phyloP scores from a whole-genome alignment of 2,113 vertebrate species.

The Epinephelus cyanopodus region DNA sequence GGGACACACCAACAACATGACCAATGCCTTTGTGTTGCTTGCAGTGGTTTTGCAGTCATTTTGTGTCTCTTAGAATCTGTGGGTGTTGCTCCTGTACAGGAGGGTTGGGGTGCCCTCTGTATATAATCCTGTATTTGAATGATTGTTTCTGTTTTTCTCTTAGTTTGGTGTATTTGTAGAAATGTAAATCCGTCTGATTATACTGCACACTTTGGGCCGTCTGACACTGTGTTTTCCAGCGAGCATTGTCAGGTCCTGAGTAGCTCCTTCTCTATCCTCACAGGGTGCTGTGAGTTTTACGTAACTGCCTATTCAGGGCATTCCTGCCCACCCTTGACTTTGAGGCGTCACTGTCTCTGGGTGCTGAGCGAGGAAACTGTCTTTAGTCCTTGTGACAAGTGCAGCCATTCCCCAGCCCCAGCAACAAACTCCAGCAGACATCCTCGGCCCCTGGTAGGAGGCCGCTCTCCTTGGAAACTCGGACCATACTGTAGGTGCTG shows the following conservation, averaged over 20 bases:
- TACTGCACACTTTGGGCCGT: background rate
- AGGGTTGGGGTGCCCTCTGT: background rate
- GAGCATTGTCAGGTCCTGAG: conserved; percentile 46
- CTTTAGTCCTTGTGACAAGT: conserved; percentile 79
- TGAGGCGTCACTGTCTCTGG: conserved; percentile 78
- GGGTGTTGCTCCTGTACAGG: background rate
- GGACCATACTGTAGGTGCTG: conserved; percentile 67
- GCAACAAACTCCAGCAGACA: conserved; percentile 70
- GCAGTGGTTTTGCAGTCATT: background rate
- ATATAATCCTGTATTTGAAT: background rate
- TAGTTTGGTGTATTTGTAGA: background rate
- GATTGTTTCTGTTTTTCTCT: background rate
- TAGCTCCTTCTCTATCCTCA: conserved; percentile 60
- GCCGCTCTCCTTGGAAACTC: conserved; percentile 64
- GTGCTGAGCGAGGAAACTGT: conserved; percentile 65
- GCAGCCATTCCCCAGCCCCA: conserved; percentile 64
- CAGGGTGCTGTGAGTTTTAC: conserved; percentile 75
- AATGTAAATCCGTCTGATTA: background rate
- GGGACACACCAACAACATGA: background rate
- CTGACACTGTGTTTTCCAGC: conserved; percentile 25
- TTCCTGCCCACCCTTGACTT: conserved; percentile 80
- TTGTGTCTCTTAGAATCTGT: background rate
- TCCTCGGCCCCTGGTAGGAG: conserved; percentile 45
- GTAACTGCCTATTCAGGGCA: conserved; percentile 80
- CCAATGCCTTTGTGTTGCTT: background rate